phyloP scores from a whole-genome alignment of 2,113 vertebrate species.

The Trematomus loennbergii region DNA sequence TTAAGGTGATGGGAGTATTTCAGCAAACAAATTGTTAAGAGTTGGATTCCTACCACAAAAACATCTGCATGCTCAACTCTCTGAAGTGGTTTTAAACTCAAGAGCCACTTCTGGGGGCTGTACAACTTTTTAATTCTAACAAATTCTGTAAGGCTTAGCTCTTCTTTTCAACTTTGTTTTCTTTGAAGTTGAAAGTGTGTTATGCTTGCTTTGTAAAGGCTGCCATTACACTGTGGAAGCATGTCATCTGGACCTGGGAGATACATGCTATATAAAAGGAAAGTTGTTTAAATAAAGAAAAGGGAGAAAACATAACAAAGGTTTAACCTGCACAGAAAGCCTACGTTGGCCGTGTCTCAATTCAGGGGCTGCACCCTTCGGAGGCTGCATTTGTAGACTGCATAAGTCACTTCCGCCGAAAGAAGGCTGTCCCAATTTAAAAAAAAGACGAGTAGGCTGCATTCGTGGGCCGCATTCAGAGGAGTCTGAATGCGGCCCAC shows the following conservation, averaged over 20 bases:
- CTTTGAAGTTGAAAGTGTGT: slow-evolving; percentile 64
- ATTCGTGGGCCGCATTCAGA: too few relatives aligned
- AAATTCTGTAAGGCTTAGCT: slow-evolving; percentile 56
- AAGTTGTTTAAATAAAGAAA: slow-evolving; percentile 32
- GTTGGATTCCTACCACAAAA: slow-evolving; percentile 32
- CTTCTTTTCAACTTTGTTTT: slow-evolving; percentile 56
- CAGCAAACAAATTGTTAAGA: slow-evolving; percentile 11
- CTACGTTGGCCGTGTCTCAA: too few relatives aligned
- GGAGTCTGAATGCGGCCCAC: too few relatives aligned
- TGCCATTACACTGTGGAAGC: slow-evolving; percentile 45
- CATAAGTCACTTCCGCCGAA: too few relatives aligned
- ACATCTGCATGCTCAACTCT: slow-evolving; percentile 40
- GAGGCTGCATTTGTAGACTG: too few relatives aligned
- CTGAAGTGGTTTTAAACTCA: slow-evolving; percentile 59
- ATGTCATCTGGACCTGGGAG: slow-evolving; percentile 62
- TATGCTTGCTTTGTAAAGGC: slow-evolving; percentile 32
- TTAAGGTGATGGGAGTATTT: slow-evolving; percentile 15
- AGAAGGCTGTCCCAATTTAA: too few relatives aligned
- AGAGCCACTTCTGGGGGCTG: slow-evolving; percentile 49
- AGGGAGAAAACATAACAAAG: slow-evolving; percentile 25
- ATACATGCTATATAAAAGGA: slow-evolving; percentile 50
- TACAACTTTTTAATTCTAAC: slow-evolving; percentile 34
- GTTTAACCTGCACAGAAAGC: slow-evolving; percentile 14
- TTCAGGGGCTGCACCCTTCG: too few relatives aligned
- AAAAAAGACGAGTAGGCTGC: too few relatives aligned